A percentile compares a stretch with the other conserved stretches of the same genome.
phyloP scores from a whole-genome alignment of 1,140 invertebrate species.

The Euura saliciscinereae region DNA sequence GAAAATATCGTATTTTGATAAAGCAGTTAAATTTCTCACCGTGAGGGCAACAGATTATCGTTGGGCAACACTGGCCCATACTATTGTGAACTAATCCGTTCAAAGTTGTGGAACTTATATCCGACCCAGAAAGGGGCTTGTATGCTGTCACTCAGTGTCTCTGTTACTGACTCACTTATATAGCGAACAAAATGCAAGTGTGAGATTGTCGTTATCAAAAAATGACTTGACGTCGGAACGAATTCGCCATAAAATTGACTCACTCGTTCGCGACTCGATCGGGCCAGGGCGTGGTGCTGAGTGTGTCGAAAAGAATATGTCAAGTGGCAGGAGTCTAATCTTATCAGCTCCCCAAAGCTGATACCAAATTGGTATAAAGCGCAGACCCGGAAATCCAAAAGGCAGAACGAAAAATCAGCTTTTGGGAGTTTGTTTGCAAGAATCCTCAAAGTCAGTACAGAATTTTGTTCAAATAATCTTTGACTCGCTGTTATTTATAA shows the following conservation, averaged over 20 bases:
- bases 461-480: no score
- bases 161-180: no score
- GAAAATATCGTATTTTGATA: background rate
- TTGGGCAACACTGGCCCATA: slow-evolving; percentile 1
- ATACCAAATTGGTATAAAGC: background rate
- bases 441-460: background rate
- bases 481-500: no score
- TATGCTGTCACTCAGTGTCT: background rate
- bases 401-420: background rate
- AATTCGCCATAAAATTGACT: background rate
- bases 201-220: background rate
- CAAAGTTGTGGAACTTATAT: no score
- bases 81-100: background rate
- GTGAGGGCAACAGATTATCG: background rate
- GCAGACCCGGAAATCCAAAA: background rate
- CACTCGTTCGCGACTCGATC: background rate
- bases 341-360: background rate
- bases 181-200: no score
- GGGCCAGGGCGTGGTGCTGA: background rate
- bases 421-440: background rate
- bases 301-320: background rate
- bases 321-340: background rate
- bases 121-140: background rate
- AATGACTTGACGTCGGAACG: background rate
- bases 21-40: background rate